Base-by-base conservation (phyloP, 2,888 invertebrate species). In the Xylocampa areola region DNA sequence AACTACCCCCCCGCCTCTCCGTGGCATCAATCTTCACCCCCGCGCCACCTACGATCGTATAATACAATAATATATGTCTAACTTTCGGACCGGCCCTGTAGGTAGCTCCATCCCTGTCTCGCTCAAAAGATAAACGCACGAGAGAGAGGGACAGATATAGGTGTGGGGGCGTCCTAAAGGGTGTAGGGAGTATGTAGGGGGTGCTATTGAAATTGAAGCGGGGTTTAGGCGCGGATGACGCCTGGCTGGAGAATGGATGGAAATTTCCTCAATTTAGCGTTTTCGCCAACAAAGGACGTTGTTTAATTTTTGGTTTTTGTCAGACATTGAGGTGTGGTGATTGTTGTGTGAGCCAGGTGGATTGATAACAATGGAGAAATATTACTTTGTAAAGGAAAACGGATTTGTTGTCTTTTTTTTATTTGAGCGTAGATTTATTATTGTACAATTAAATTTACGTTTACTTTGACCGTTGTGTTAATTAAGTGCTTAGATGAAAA, bases 181-280 rank as follows among this genome's bases (percentile, higher is more conserved):
- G 92, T 93, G 91, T 90, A 92, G 90, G 91, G 91, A 86, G 92
- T 92, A 75, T 92, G 92, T 90, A 79, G 90, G 92, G 74, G 91
- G 90, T 84, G 89, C 92, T 93, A 94, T 94, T 94, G 93, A 94
- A 94, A 94, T 93, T 94, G 94, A 94, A 93, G 93, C 93, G 90
- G 90, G 92, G 91, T 88, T 93, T 92, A 93, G 93, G 92, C 93
- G 91, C 91, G 93, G 93, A 93, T 94, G 94, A 93, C 92, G 94
- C 92, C 90, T 89, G 92, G 90, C 87, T 90, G 89, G 92, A 93
- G 94, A 94, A 94, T 92, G 92, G 93, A 94, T 94, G 94, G 92
- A 93, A 93, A 93, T 93, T 94, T 94, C 92, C 94, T 92, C 92
- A 94, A 94, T 94, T 94, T 93, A 92, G 90, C 92, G 91, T 92